Evolutionary conservation across 2,113 vertebrate genomes (phyloP).

Genomic region (Ophiodon elongatus): DNA sequence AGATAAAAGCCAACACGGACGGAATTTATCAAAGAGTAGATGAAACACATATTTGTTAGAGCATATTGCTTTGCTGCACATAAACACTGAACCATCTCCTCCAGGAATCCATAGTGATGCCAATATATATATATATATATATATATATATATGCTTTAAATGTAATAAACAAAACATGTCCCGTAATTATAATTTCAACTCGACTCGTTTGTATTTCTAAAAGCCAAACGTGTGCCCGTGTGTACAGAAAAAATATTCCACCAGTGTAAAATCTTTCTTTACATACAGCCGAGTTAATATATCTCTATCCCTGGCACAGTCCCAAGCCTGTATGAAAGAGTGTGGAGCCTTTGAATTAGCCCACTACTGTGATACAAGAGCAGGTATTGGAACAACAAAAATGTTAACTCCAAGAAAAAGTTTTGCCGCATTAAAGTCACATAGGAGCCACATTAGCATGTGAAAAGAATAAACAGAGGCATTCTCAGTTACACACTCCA

Average conservation of each 20-base stretch:
- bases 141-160: slow-evolving; percentile 11
- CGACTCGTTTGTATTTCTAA: neutral
- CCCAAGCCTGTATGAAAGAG: slow-evolving; percentile 62
- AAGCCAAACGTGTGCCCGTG: slow-evolving; percentile 36
- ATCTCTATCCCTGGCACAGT: slow-evolving; percentile 61
- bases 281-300: slow-evolving; percentile 42
- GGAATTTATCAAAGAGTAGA: neutral
- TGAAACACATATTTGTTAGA: slow-evolving; percentile 9
- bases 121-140: too few species aligned
- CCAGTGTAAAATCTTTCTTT: slow-evolving; percentile 25
- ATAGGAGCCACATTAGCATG: slow-evolving; percentile 85
- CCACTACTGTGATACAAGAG: slow-evolving; percentile 72
- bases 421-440: slow-evolving; percentile 84
- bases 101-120: neutral
- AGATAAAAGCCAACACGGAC: neutral
- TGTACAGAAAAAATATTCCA: slow-evolving; percentile 32
- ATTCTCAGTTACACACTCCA: slow-evolving; percentile 87
- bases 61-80: neutral
- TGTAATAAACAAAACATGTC: neutral
- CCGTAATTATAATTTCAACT: slow-evolving; percentile 3
- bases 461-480: slow-evolving; percentile 86
- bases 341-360: slow-evolving; percentile 60
- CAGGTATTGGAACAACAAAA: slow-evolving; percentile 71
- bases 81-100: slow-evolving; percentile 1
- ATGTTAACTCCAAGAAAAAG: slow-evolving; percentile 75